Base-by-base conservation (phyloP, 2,113 vertebrate species). In the Callorhinus ursinus region DNA sequence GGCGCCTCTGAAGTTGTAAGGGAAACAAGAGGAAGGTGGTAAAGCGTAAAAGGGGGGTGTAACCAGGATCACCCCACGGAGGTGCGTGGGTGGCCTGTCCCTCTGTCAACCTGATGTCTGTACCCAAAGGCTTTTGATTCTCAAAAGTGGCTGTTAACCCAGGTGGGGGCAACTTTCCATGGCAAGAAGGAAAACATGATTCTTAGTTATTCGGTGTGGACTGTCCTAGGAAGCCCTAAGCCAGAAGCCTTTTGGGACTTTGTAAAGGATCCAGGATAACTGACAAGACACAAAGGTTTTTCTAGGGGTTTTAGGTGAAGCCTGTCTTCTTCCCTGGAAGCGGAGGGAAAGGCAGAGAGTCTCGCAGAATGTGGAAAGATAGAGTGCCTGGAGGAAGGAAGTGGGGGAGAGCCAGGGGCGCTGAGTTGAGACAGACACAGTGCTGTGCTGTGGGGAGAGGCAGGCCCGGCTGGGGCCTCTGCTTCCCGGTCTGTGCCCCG, bases 341-440 rank as follows among this genome's bases (percentile, higher is more conserved):
- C 16, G 22, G 61, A 16, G 39, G n/a, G 55, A 46, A 13, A 74
- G 71, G 39, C 57, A 79, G 79, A 74, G n/a, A 22, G 39, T 6
- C 59, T 42, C 59, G 31, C 15, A 24, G 46, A 79, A 67, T 21
- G 28, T 51, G 91, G 88, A 22, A 31, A 33, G 36, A 2, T 1
- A 0, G 46, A 16, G 21, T 0, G 0, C 57, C 8, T 0, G 33
- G 65, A 22, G 59, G 86, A n/a, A n/a, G 12, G 81, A n/a, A 24
- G 7, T 2, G n/a, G 1, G 28, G 22, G 59, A 81, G 53, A 11
- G 6, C 22, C 22, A 12, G 36, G 18, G 92, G 36, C 55, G 3
- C 51, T 74, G 39, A 3, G 28, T 18, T 1, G 55, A 57, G 81
- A 21, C 9, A 8, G n/a, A 26, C 2, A 21, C 0, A 1, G 5